These are phyloP conservation scores for Amyelois transitella DNA, from an alignment of 1,140 invertebrate genomes.

Conservation along the genomic window DNA sequence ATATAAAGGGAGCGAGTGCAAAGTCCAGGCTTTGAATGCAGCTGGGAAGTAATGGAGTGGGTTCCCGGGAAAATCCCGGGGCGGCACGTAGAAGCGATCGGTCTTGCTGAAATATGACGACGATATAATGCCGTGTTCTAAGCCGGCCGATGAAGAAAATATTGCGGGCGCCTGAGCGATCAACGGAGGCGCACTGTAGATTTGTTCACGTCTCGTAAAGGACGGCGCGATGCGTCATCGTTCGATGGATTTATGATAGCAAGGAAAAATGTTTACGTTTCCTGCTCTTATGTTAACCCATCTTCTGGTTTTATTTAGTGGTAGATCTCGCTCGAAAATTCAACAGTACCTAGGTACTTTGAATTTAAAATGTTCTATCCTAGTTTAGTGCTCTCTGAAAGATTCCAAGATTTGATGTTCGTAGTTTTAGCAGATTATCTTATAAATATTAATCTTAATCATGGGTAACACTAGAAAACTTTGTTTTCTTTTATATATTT, in stretches of 20 bases:
- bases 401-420: no score
- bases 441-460: no score
- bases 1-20: conserved; percentile 12
- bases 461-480: background rate
- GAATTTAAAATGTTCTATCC: no score
- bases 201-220: background rate
- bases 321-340: no score
- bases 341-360: no score
- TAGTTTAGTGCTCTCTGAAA: no score
- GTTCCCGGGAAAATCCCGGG: conserved; percentile 13
- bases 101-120: conserved; percentile 57
- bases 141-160: conserved; percentile 60
- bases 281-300: background rate
- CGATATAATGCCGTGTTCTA: conserved; percentile 56
- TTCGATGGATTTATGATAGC: conserved; percentile 8
- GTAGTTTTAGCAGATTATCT: no score
- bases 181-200: conserved; percentile 4
- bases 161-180: conserved; percentile 45
- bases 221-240: background rate
- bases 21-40: conserved; percentile 27
- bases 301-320: no score
- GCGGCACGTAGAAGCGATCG: conserved; percentile 54
- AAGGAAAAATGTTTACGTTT: background rate
- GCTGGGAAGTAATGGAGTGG: background rate
- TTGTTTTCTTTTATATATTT: background rate